Conservation (phyloP, 2,797 vertebrate genomes). For the Alca torda region DNA sequence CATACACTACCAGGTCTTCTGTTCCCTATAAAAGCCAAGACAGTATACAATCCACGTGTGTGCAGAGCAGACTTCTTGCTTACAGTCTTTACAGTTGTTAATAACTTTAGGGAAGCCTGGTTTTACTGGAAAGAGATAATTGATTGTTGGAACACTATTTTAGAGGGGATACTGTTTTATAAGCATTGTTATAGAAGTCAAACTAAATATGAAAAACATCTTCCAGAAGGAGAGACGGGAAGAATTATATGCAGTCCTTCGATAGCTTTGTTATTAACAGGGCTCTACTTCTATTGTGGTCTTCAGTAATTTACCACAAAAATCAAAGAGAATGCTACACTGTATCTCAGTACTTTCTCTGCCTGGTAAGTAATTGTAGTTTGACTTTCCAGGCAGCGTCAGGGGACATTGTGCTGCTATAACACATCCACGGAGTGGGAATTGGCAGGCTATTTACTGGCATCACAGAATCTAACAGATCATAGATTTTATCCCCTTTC, state of each 20-base stretch:
- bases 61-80: not conserved
- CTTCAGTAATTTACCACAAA: not conserved
- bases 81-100: not conserved
- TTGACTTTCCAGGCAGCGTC: not conserved
- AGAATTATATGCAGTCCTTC: not conserved
- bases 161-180: not conserved
- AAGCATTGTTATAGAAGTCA: not conserved
- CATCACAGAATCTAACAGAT: not conserved
- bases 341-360: not conserved
- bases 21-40: not conserved
- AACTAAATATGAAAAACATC: not conserved
- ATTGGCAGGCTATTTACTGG: not conserved
- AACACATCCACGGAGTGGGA: not conserved
- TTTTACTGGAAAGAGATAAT: not conserved
- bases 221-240: not conserved
- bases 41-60: not conserved
- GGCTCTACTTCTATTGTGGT: not conserved
- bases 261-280: not conserved
- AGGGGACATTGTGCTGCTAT: not conserved
- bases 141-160: not conserved
- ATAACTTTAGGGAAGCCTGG: not conserved
- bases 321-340: not conserved
- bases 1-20: constrained; percentile 21
- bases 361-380: not conserved
- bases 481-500: not conserved